Percentiles rank a stretch among this genome's conserved stretches.
Evolutionary conservation across 2,113 vertebrate species (phyloP).

Genomic region (Perognathus longimembris): DNA sequence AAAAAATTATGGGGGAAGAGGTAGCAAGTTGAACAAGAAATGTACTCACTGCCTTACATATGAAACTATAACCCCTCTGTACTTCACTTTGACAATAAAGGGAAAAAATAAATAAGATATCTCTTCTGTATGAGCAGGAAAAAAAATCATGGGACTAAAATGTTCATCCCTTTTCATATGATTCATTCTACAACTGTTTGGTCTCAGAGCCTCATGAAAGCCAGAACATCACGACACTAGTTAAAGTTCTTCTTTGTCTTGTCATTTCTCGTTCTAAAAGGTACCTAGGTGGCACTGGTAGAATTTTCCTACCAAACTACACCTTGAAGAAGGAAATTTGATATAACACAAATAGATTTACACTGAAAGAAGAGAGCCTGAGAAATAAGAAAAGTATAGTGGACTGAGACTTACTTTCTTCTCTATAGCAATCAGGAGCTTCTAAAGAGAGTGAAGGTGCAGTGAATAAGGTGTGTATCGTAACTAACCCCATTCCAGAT

Average conservation of each 20-base stretch:
- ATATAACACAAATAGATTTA: constrained; percentile 17
- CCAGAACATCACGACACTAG: neutral
- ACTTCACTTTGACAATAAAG: too few species aligned
- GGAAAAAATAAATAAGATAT: too few species aligned
- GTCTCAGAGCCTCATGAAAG: constrained; percentile 11
- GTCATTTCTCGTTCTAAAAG: constrained; percentile 28
- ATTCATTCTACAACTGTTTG: neutral
- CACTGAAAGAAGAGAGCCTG: neutral
- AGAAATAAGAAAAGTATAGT: constrained; percentile 14
- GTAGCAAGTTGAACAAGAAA: too few species aligned
- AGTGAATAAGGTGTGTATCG: neutral
- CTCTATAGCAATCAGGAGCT: neutral
- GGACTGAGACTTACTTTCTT: neutral
- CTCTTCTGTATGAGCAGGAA: too few species aligned
- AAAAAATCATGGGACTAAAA: neutral
- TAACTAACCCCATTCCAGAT: neutral
- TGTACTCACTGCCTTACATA: too few species aligned
- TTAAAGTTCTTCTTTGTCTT: constrained; percentile 14
- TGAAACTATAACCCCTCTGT: too few species aligned
- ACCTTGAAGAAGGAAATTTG: constrained; percentile 28
- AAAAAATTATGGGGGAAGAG: too few species aligned
- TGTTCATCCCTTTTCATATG: neutral
- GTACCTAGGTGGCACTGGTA: neutral
- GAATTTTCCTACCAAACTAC: constrained; percentile 30
- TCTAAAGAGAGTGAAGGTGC: neutral